phyloP scores from a whole-genome alignment of 1,140 invertebrate genomes.

The Philotrypesis tridentata region DNA sequence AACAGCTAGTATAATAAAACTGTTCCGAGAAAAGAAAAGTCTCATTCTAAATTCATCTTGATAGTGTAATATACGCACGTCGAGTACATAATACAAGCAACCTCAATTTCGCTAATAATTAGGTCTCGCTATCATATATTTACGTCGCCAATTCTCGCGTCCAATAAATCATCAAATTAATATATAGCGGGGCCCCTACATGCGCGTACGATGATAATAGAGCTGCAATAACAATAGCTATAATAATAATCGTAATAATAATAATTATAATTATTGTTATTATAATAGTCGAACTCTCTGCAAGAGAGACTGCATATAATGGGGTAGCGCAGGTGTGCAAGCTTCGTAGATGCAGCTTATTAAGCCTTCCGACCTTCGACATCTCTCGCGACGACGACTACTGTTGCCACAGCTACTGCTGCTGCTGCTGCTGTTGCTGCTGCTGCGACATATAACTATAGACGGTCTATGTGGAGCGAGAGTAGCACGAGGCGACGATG shows the following conservation, averaged over 20 bases:
- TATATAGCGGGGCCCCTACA: no score
- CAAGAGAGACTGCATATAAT: neutral
- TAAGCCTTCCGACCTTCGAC: neutral
- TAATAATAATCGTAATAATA: neutral
- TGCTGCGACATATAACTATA: neutral
- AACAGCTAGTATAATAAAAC: no score
- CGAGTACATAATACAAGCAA: no score
- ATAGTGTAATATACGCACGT: no score
- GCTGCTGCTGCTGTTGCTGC: neutral
- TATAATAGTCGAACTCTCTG: neutral
- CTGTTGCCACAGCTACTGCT: no score
- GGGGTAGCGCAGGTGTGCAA: neutral
- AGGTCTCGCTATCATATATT: no score
- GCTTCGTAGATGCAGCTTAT: neutral
- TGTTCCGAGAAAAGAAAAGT: no score
- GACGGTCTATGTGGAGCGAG: neutral
- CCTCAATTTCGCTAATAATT: no score
- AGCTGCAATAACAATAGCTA: neutral
- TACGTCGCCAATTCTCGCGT: neutral
- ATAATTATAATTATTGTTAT: neutral
- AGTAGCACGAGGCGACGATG: neutral
- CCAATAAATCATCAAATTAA: conserved; percentile 25
- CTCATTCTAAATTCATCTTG: no score
- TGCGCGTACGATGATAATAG: no score
- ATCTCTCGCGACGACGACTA: neutral